Evolutionary conservation across 1,140 invertebrate genomes (phyloP), one percentile per base, ranked within the genome.

Genomic region (Lutraria rhynchaena): DNA sequence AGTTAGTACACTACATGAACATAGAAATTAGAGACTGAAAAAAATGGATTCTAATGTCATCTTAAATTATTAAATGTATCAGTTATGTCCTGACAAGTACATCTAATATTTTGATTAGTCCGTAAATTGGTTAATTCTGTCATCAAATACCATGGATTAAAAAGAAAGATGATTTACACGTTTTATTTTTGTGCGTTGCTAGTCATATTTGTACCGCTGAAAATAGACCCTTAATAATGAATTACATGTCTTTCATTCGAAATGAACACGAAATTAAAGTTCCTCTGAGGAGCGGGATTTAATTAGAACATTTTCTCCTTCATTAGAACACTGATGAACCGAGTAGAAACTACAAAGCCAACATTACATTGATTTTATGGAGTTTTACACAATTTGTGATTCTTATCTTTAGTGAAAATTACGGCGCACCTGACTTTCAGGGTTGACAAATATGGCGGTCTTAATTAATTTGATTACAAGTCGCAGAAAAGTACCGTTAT

Each of bases 291-390:
- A 35, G 63, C 63, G 44, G 44, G 63, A 67, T 24, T 67, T 67
- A 67, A 67, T 67, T 67, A 67, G 63, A 67, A 67, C 4, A 57
- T 55, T 57, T 29, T 46, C 24, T 58, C 57, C 53, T 74, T 74
- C 71, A 74, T 74, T 74, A 74, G 53, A 1, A n/a, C 37, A 31
- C 55, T 74, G 53, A 74, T 74, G 71, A 74, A 46, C 29, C 53
- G 71, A 74, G 51, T 33, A 27, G 29, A 41, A 35, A 55, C 41
- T 58, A 46, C 71, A 74, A 74, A 55, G 57, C 33, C 33, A 29
- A 74, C 19, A 58, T 74, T 74, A 74, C 71, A 74, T 74, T 44
- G 71, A 74, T 74, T 74, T 74, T 46, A 60, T 41, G 44, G 71
- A 57, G 37, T 57, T 74, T 74, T 74, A 57, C 71, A 74, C 71